Percentiles rank a stretch among this genome's conserved stretches.
phyloP scores from a whole-genome alignment of 2,888 invertebrate genomes.

The Scaeva pyrastri region DNA sequence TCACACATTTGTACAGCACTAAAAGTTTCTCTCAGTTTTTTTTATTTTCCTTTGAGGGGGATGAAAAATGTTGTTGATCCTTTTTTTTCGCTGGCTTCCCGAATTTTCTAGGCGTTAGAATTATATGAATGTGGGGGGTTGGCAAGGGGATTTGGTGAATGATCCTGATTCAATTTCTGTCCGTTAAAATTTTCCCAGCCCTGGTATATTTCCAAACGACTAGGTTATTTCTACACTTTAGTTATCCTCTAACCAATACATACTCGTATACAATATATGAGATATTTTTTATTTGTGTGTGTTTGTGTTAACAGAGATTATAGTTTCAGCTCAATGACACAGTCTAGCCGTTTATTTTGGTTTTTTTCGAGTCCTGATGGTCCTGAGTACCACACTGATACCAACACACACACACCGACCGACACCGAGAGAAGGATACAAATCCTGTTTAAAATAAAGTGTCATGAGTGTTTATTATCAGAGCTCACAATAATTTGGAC shows the following conservation, averaged over 20 bases:
- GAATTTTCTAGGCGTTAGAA: conserved; percentile 16
- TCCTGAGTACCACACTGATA: neutral
- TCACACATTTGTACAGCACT: conserved; percentile 17
- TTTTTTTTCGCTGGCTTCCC: neutral
- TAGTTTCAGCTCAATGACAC: conserved; percentile 43
- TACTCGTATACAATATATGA: neutral
- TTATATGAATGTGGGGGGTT: too few relatives aligned
- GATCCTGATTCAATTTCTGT: conserved; percentile 41
- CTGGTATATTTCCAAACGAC: neutral
- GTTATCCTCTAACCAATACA: neutral
- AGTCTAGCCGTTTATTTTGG: conserved; percentile 48
- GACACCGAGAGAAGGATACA: neutral
- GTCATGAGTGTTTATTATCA: conserved; percentile 57
- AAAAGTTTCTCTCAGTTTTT: conserved; percentile 33
- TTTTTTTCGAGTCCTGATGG: conserved; percentile 12
- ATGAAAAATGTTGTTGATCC: conserved; percentile 1
- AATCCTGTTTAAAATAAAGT: conserved; percentile 26
- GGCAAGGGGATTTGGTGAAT: neutral
- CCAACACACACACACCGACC: neutral
- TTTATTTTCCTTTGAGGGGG: neutral
- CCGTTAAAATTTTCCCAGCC: too few relatives aligned
- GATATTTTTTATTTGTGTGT: neutral
- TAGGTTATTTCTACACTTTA: conserved; percentile 20
- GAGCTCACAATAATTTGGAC: conserved; percentile 42
- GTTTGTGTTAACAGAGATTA: conserved; percentile 46